Evolutionary conservation across 2,797 vertebrate species (phyloP), one percentile per base, ranked within the genome.

Genomic region (Coendou prehensilis): DNA sequence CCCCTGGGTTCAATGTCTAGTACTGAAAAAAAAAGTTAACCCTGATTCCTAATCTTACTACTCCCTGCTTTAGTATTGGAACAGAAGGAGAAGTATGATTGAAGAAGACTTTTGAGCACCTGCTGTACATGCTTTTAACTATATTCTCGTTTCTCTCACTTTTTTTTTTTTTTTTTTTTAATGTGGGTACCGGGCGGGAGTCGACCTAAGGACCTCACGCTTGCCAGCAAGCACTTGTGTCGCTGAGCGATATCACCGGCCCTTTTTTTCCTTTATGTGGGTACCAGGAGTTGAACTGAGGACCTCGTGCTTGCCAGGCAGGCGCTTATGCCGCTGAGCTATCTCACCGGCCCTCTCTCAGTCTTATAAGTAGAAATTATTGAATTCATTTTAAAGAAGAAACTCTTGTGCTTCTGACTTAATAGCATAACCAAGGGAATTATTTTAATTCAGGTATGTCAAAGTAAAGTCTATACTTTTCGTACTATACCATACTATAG

Each of bases 121-220:
- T 87, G 6, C 30, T 91, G 6, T 84, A n/a, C 79, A 71, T 96
- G 10, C 78, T 89, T 95, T 97, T 94, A 93, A 84, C 71, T 87
- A n/a, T 79, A 83, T 86, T 92, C 67, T 93, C 17, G 80, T 94
- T 95, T 95, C 63, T 92, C 59, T 84, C 37, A 94, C 2, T 41
- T 41, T 41, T 41, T 41, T 41, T 41, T 41, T 41, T 41, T 41
- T 41, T 41, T 41, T 41, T 41, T 41, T 41, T 41, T 41, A 41
- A 41, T 41, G 37, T 41, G 37, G 37, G 37, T 41, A 41, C 37
- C 37, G 37, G 37, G 37, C 37, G 37, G 37, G 37, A 41, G 37
- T 41, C 37, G 37, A 41, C 37, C 37, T 41, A 41, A 41, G 37
- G 37, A 41, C 37, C 37, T 41, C 37, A 41, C 2, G 37, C 37